Conservation (phyloP, 2,888 invertebrate species). For the Eristalis intricaria region DNA sequence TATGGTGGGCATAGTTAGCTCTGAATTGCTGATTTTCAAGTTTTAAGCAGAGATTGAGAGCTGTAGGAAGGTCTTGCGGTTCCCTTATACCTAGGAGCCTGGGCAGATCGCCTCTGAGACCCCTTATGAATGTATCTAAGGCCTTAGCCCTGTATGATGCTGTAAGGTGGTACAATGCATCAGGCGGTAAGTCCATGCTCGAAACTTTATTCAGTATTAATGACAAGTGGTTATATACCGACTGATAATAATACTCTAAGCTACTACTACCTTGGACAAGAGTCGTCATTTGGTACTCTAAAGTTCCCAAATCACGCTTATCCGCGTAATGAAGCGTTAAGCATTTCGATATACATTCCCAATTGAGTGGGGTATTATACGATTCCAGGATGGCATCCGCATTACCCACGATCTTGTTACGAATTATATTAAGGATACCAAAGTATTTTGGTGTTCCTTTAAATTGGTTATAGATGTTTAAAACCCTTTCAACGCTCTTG, state of each 20-base stretch:
- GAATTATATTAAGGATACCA: constrained; percentile 25
- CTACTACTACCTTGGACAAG: constrained; percentile 10
- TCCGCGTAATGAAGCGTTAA: constrained; percentile 28
- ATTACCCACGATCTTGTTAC: constrained; percentile 37
- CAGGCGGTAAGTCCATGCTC: constrained; percentile 62
- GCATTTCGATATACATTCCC: background rate
- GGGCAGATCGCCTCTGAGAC: constrained; percentile 58
- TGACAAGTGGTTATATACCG: constrained; percentile 67
- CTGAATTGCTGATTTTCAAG: constrained; percentile 41
- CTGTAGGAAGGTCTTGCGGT: constrained; percentile 62
- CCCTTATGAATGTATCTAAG: constrained; percentile 69
- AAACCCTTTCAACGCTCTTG: constrained; percentile 45
- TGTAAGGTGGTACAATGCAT: constrained; percentile 55
- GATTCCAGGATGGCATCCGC: constrained; percentile 16
- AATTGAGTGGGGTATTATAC: background rate
- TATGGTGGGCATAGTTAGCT: constrained; percentile 10
- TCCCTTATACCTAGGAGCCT: constrained; percentile 43
- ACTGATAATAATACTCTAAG: constrained; percentile 67
- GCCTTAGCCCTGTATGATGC: constrained; percentile 67
- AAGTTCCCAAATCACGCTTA: constrained; percentile 42
- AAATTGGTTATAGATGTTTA: background rate
- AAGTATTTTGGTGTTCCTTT: constrained; percentile 15
- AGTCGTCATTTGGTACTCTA: constrained; percentile 43
- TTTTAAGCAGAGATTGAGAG: constrained; percentile 48
- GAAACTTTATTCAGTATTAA: constrained; percentile 48